phyloP scores from a whole-genome alignment of 1,140 invertebrate genomes.

The Lineus longissimus region DNA sequence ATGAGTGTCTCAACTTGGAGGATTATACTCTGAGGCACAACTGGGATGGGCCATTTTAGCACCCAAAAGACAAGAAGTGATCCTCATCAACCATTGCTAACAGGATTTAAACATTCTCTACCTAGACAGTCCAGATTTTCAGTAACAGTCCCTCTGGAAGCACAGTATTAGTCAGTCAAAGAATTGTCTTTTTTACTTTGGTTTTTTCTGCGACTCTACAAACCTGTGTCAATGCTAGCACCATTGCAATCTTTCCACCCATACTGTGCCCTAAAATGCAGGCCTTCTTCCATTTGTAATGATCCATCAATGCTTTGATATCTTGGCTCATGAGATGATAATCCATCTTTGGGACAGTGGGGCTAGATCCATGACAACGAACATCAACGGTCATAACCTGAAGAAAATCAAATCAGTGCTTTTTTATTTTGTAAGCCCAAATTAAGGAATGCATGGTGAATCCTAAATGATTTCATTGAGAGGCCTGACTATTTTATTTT shows the following conservation, averaged over 20 bases:
- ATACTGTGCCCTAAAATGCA: slow-evolving; percentile 83
- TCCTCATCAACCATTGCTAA: too few relatives aligned
- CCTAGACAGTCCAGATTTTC: neutral
- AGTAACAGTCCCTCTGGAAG: neutral
- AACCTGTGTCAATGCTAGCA: slow-evolving; percentile 66
- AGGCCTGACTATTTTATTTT: too few relatives aligned
- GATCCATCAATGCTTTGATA: slow-evolving; percentile 63
- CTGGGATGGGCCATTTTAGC: too few relatives aligned
- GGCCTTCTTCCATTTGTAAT: slow-evolving; percentile 62
- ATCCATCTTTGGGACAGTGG: slow-evolving; percentile 67
- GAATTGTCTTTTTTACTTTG: too few relatives aligned
- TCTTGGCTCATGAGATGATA: slow-evolving; percentile 73
- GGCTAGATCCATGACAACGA: slow-evolving; percentile 88
- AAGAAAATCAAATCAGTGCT: slow-evolving; percentile 21
- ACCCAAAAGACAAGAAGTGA: too few relatives aligned
- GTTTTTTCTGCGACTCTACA: slow-evolving; percentile 1
- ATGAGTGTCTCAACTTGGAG: too few relatives aligned
- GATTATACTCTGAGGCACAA: too few relatives aligned
- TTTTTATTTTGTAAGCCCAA: too few relatives aligned
- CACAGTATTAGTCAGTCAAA: too few relatives aligned
- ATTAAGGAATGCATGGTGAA: too few relatives aligned
- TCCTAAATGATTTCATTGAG: too few relatives aligned
- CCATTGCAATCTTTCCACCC: slow-evolving; percentile 83
- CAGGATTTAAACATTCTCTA: too few relatives aligned
- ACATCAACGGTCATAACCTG: slow-evolving; percentile 77